A percentile compares a stretch with the other conserved stretches of the same genome.
These are phyloP conservation scores for Psilopogon haemacephalus DNA, from an alignment of 2,113 vertebrate genomes.

Conservation along the genomic window DNA sequence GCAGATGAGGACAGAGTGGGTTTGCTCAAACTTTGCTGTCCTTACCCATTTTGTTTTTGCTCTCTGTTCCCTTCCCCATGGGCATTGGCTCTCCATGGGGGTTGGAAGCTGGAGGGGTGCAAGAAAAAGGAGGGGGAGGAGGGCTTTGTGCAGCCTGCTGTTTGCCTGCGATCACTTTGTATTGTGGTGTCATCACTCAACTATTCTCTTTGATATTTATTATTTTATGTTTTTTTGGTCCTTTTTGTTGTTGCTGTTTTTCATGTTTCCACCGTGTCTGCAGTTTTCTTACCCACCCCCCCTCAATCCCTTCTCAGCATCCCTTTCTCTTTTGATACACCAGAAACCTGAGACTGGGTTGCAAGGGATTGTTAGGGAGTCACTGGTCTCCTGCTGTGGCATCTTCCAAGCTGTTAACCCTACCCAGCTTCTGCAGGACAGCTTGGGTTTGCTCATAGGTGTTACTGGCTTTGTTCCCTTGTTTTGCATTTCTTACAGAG, in stretches of 20 bases:
- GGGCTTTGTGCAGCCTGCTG: not conserved
- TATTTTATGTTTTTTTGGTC: not conserved
- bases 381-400: not conserved
- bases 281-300: not conserved
- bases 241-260: conserved; percentile 42
- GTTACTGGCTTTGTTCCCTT: too few relatives aligned
- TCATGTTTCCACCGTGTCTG: not conserved
- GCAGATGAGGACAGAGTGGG: not conserved
- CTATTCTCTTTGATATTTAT: conserved; percentile 57
- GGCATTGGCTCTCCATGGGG: not conserved
- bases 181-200: not conserved
- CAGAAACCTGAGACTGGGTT: not conserved
- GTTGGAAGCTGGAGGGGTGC: not conserved
- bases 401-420: conserved; percentile 9
- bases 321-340: not conserved
- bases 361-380: not conserved
- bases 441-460: too few relatives aligned
- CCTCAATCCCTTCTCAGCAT: fast-evolving
- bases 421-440: not conserved
- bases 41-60: fast-evolving
- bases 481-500: too few relatives aligned
- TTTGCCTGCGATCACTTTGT: not conserved
- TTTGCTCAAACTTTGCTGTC: not conserved
- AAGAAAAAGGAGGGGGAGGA: too few relatives aligned
- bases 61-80: not conserved